Conservation (phyloP, 2,113 vertebrate species). For the Neodontobutis hainanensis region DNA sequence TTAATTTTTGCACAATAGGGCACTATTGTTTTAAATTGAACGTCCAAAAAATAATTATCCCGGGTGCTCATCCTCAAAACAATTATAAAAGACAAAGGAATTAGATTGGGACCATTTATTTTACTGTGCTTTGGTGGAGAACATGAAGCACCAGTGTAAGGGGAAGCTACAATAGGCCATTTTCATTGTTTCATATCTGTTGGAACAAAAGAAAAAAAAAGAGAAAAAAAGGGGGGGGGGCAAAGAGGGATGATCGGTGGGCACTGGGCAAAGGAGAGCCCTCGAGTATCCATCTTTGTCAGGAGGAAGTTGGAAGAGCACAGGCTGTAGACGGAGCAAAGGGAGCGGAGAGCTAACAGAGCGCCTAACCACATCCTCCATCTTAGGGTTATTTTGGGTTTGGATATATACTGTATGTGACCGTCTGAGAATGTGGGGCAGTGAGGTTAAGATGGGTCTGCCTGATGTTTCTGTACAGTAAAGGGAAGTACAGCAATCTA, state of each 20-base stretch:
- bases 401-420: conserved; percentile 10
- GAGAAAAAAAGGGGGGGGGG: neutral
- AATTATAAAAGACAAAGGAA: conserved; percentile 41
- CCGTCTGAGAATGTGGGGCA: conserved; percentile 41
- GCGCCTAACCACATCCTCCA: conserved; percentile 55
- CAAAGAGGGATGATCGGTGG: conserved; percentile 56
- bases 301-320: conserved; percentile 28
- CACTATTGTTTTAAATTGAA: conserved; percentile 2
- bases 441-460: conserved; percentile 15
- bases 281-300: conserved; percentile 65
- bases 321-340: conserved; percentile 26
- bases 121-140: conserved; percentile 3
- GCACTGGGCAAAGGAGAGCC: conserved; percentile 28
- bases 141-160: neutral
- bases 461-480: neutral
- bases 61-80: conserved; percentile 10
- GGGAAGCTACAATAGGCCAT: conserved; percentile 4
- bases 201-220: conserved; percentile 16
- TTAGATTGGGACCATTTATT: conserved; percentile 10
- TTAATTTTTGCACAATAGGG: neutral
- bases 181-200: conserved; percentile 20
- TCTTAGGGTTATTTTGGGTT: conserved; percentile 54
- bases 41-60: conserved; percentile 6
- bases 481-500: conserved; percentile 1
- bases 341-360: conserved; percentile 31